Percentiles rank a stretch among this genome's conserved stretches.
These are phyloP conservation scores for Gymnorhina tibicen DNA, from an alignment of 2,113 vertebrate genomes.

Conservation along the genomic window DNA sequence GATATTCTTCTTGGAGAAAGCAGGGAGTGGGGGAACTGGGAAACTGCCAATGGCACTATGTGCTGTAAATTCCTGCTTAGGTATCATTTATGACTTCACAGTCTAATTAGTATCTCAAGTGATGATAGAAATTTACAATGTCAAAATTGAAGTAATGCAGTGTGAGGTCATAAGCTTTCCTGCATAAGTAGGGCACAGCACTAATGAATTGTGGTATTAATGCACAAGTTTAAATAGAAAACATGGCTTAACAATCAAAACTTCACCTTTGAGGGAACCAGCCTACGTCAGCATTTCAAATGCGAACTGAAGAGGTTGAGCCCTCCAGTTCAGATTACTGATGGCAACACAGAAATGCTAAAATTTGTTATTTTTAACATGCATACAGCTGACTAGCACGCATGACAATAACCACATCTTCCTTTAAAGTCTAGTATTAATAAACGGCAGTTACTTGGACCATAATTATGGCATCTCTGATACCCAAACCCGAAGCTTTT, in stretches of 20 bases:
- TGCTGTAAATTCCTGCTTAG: conserved; percentile 56
- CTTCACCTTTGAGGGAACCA: conserved; percentile 16
- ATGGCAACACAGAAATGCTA: not conserved
- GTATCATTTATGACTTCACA: conserved; percentile 69
- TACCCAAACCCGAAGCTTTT: conserved; percentile 81
- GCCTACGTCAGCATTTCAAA: conserved; percentile 14
- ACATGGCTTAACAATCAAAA: conserved; percentile 44
- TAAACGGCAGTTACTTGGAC: conserved; percentile 51
- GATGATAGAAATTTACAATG: conserved; percentile 66
- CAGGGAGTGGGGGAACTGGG: conserved; percentile 10
- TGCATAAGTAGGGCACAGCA: conserved; percentile 17
- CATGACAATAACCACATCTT: conserved; percentile 5
- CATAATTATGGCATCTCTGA: conserved; percentile 71
- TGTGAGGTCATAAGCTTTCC: conserved; percentile 54
- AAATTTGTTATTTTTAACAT: conserved; percentile 6
- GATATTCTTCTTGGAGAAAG: conserved; percentile 4
- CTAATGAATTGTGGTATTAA: conserved; percentile 48
- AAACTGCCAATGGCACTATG: conserved; percentile 18
- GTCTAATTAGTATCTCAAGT: conserved; percentile 66
- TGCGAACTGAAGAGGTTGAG: not conserved
- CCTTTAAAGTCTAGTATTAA: conserved; percentile 54
- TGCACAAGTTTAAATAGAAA: conserved; percentile 57
- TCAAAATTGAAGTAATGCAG: conserved; percentile 68
- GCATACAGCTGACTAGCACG: not conserved
- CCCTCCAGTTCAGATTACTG: not conserved